Evolutionary conservation across 2,797 vertebrate genomes (phyloP).

Genomic region (Brachyrhaphis roseni): DNA sequence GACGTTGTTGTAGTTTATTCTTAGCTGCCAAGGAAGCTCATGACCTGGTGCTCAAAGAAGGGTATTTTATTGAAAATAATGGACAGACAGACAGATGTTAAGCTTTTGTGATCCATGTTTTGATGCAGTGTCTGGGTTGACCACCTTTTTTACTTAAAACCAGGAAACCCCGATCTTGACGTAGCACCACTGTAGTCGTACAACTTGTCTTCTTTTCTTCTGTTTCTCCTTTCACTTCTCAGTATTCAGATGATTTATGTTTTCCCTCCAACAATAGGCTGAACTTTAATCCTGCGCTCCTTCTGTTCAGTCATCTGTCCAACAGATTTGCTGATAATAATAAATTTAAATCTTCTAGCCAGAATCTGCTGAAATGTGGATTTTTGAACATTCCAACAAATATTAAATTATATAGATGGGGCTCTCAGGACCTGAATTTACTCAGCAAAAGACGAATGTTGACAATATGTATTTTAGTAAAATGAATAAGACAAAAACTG

Average conservation of each 20-base stretch:
- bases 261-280: background rate
- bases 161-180: background rate
- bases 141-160: background rate
- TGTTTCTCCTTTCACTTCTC: background rate
- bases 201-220: background rate
- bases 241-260: background rate
- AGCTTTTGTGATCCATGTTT: background rate
- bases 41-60: background rate
- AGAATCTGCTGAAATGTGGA: background rate
- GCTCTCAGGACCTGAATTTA: background rate
- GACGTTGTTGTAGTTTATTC: background rate
- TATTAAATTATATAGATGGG: background rate
- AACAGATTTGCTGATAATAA: background rate
- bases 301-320: background rate
- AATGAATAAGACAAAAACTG: background rate
- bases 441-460: background rate
- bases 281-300: background rate
- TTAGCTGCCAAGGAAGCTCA: background rate
- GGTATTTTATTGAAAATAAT: background rate
- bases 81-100: background rate
- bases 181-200: background rate
- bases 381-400: background rate
- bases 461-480: background rate
- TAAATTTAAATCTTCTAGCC: background rate
- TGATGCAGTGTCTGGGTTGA: background rate